Conservation (phyloP, 2,888 invertebrate species). For the Brachycybe producta region DNA sequence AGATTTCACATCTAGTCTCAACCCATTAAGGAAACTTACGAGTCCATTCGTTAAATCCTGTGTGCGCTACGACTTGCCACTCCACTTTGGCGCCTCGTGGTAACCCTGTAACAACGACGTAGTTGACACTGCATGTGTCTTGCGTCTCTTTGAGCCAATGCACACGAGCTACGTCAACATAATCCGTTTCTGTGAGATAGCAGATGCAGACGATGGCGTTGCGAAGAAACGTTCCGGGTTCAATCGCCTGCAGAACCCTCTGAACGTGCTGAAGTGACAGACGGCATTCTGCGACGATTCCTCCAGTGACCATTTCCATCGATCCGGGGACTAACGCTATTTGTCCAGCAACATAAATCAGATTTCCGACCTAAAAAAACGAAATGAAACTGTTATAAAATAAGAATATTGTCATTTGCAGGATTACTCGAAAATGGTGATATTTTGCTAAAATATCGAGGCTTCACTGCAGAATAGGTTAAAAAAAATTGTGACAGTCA, state of each 20-base stretch:
- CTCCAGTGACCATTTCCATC: constrained; percentile 59
- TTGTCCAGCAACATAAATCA: constrained; percentile 79
- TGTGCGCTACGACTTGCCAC: constrained; percentile 79
- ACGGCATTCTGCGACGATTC: constrained; percentile 59
- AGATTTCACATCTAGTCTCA: too few species aligned
- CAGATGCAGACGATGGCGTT: constrained; percentile 80
- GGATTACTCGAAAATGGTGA: too few species aligned
- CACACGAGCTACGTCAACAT: constrained; percentile 58
- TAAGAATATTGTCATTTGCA: background rate
- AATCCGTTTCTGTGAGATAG: constrained; percentile 60
- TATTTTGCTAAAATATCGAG: too few species aligned
- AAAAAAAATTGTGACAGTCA: too few species aligned
- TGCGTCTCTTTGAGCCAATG: constrained; percentile 67
- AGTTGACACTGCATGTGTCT: constrained; percentile 48
- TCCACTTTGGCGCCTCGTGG: constrained; percentile 71
- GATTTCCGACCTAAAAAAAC: constrained; percentile 56
- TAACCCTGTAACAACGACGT: constrained; percentile 63
- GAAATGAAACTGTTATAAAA: too few species aligned
- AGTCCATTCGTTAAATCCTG: too few species aligned
- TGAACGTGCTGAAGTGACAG: constrained; percentile 70
- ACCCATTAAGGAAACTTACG: too few species aligned
- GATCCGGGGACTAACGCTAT: constrained; percentile 77
- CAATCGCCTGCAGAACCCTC: constrained; percentile 62
- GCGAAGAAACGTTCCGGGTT: constrained; percentile 59
- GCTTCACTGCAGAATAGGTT: too few species aligned